Evolutionary conservation across 2,888 invertebrate species (phyloP), one percentile per base, ranked within the genome.

Genomic region (Proisotoma minuta): DNA sequence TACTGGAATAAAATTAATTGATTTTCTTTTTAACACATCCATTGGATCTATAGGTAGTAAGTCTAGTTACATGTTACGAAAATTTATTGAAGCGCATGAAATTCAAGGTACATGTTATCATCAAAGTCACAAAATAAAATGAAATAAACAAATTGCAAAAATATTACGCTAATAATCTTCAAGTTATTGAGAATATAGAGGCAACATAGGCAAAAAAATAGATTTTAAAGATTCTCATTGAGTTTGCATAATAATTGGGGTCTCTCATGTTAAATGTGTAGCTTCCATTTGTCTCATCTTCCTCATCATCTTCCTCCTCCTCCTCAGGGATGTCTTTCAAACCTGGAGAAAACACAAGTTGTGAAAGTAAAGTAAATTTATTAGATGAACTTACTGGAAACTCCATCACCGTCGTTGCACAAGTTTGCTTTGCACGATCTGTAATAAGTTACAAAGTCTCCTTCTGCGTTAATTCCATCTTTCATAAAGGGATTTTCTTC

Each of bases 341-440:
- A n/a, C 53, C 53, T 54, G 10, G 47, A 18, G 47, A 5, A 47
- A 47, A 18, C 5, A 5, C 47, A 20, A n/a, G 5, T 43, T 43
- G 43, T 43, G 15, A 18, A 12, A 43, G 5, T 18, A 5, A 43
- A 23, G 15, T 50, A 50, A 50, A 43, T 12, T 5, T 43, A 43
- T 43, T 43, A 5, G 29, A 52, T 24, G 12, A 28, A 3, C 63
- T 59, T 63, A 69, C 69, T 69, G 54, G 57, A 23, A 22, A 59
- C 22, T 24, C 69, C 69, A 47, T 59, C 59, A 28, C 69, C 66
- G 22, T 29, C 56, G 49, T 69, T 69, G 27, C 69, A 69, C 18
- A 69, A 53, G 49, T 66, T 60, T 18, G 53, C 63, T 62, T 50
- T 64, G 50, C 69, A 69, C 15, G 69, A 62, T 52, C 69, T 49